A percentile compares a stretch with the other conserved stretches of the same genome.
Conservation (phyloP, 2,888 invertebrate genomes). For the Acronicta leporina region DNA sequence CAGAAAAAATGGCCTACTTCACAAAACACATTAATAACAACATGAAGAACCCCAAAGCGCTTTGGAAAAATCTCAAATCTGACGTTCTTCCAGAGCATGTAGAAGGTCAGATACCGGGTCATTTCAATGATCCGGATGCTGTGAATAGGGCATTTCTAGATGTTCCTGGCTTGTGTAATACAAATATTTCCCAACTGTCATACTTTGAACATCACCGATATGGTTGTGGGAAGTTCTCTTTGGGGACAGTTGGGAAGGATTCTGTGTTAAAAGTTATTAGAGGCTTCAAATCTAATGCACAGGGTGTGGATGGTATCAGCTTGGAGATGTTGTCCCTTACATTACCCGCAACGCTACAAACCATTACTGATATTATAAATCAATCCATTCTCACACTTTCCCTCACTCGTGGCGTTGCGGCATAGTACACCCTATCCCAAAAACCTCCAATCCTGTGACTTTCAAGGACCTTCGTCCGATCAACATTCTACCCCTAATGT, state of each 20-base stretch:
- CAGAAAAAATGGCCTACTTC: background rate
- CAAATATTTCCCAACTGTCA: background rate
- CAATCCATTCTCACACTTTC: background rate
- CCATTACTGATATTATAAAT: background rate
- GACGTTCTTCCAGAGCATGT: background rate
- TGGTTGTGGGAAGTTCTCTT: background rate
- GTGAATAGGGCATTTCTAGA: background rate
- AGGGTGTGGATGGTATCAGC: background rate
- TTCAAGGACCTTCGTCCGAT: slow-evolving; percentile 31
- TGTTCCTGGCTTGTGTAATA: background rate
- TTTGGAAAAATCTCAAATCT: background rate
- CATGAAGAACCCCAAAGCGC: background rate
- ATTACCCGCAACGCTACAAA: background rate
- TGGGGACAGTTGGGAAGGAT: background rate
- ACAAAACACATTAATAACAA: background rate
- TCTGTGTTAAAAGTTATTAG: background rate
- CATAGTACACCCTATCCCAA: slow-evolving; percentile 1
- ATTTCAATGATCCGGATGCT: background rate
- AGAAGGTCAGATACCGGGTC: background rate
- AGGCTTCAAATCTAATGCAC: background rate
- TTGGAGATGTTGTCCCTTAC: background rate
- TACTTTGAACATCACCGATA: background rate
- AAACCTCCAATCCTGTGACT: background rate
- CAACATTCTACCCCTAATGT: slow-evolving; percentile 32
- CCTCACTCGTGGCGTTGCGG: background rate